These are phyloP conservation scores for Gobius niger DNA, from an alignment of 2,113 vertebrate species.

Conservation along the genomic window DNA sequence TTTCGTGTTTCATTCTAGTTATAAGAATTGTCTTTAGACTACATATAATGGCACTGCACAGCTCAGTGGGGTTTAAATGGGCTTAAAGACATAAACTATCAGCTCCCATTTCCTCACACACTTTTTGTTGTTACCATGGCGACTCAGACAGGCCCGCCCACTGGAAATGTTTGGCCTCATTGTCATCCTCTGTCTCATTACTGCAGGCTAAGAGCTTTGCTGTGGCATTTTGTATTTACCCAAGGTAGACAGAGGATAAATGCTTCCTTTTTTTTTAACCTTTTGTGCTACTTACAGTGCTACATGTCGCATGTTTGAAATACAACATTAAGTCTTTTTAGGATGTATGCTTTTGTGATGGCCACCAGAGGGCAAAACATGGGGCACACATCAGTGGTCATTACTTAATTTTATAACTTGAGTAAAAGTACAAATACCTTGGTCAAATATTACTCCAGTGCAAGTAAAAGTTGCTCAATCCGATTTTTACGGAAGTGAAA, in stretches of 20 bases:
- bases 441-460: too few species aligned
- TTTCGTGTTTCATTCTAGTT: slow-evolving; percentile 18
- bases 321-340: neutral
- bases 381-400: neutral
- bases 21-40: slow-evolving; percentile 40
- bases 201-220: neutral
- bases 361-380: slow-evolving; percentile 69
- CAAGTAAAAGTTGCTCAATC: too few species aligned
- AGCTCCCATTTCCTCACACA: slow-evolving; percentile 44
- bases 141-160: slow-evolving; percentile 58
- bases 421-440: too few species aligned
- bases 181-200: slow-evolving; percentile 23
- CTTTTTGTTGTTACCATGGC: slow-evolving; percentile 73
- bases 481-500: too few species aligned
- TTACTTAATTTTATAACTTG: too few species aligned
- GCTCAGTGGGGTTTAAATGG: slow-evolving; percentile 57
- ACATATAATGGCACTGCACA: slow-evolving; percentile 42
- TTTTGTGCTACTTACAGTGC: slow-evolving; percentile 5
- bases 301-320: neutral
- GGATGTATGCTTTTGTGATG: slow-evolving; percentile 18
- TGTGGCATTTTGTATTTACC: neutral
- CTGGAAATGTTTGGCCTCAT: slow-evolving; percentile 44
- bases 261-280: neutral
- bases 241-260: neutral
- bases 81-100: slow-evolving; percentile 54